Evolutionary conservation across 2,888 invertebrate genomes (phyloP).

Genomic region (Idaea straminata): DNA sequence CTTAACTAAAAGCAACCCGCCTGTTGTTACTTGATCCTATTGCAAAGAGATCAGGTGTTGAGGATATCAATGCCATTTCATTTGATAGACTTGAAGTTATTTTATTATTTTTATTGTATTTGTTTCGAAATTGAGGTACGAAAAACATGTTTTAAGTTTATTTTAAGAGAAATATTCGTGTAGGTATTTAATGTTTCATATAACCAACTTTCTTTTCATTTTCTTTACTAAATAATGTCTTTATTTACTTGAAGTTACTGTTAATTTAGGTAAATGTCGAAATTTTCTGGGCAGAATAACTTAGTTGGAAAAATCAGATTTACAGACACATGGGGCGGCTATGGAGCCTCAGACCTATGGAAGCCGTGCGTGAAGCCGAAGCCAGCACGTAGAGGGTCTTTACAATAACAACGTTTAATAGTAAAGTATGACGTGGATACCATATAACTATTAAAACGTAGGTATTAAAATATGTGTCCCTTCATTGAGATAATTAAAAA

Average conservation of each 20-base stretch:
- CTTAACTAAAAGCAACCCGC: background rate
- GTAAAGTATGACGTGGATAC: too few species aligned
- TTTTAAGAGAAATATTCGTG: background rate
- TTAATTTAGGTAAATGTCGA: too few species aligned
- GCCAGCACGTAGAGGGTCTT: too few species aligned
- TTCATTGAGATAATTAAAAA: background rate
- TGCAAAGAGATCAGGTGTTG: background rate
- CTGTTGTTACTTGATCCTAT: background rate
- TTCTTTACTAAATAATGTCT: too few species aligned
- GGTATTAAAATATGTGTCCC: background rate
- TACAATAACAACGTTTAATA: too few species aligned
- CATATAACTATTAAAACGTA: background rate
- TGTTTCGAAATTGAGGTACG: background rate
- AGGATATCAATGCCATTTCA: background rate
- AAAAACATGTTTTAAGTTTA: background rate
- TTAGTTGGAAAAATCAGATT: too few species aligned
- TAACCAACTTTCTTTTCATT: too few species aligned
- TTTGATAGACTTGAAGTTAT: background rate
- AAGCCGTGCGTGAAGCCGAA: too few species aligned
- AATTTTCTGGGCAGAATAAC: too few species aligned
- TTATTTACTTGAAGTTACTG: too few species aligned
- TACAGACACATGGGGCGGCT: too few species aligned
- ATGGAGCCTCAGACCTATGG: too few species aligned
- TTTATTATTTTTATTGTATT: background rate
- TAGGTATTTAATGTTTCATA: background rate